Conservation (phyloP, 2,113 vertebrate genomes). For the Promerops cafer region DNA sequence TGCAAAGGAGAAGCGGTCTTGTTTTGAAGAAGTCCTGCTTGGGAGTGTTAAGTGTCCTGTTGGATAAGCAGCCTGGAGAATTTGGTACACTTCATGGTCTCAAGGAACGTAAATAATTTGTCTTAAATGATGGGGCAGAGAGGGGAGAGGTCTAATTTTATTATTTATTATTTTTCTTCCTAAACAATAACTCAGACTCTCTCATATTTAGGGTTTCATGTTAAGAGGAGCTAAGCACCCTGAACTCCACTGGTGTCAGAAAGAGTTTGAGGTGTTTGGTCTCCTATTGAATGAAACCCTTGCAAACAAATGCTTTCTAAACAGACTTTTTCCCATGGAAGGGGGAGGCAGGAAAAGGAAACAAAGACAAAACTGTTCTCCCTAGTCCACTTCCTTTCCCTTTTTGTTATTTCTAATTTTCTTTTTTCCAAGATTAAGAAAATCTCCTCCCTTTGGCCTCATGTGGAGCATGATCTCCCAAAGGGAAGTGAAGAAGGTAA, state of each 20-base stretch:
- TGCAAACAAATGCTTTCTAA: background rate
- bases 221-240: background rate
- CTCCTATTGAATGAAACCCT: background rate
- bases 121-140: conserved; percentile 24
- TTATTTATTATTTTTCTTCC: conserved; percentile 11
- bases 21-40: conserved; percentile 24
- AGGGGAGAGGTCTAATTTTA: background rate
- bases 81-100: conserved; percentile 16
- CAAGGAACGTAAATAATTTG: conserved; percentile 57
- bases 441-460: background rate
- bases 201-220: background rate
- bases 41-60: conserved; percentile 20
- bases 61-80: conserved; percentile 18
- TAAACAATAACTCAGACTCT: background rate
- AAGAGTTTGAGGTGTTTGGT: background rate
- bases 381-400: background rate
- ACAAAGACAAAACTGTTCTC: background rate
- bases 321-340: background rate
- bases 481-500: background rate
- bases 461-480: background rate
- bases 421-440: background rate
- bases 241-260: background rate
- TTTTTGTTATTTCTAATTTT: background rate
- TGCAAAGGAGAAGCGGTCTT: conserved; percentile 23
- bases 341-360: background rate